Evolutionary conservation across 2,113 vertebrate species (phyloP).

Genomic region (Myotis davidii): DNA sequence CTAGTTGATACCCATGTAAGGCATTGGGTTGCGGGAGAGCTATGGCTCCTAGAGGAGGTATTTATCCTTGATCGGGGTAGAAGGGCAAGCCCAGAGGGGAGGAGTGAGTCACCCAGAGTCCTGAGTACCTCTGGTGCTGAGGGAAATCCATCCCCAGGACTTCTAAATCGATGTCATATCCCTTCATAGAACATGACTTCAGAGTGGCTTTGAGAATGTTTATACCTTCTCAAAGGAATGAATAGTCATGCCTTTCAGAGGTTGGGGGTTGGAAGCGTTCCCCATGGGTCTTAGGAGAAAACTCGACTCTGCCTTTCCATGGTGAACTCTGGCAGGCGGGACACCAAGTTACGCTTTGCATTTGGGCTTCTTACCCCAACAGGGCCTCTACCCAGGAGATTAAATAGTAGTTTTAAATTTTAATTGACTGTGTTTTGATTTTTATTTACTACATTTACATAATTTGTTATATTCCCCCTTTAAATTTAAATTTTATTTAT

Average conservation of each 20-base stretch:
- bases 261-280: neutral
- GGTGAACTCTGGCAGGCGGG: neutral
- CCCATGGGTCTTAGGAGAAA: neutral
- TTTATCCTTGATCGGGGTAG: neutral
- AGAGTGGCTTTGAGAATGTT: neutral
- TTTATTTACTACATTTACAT: neutral
- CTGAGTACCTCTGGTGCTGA: neutral
- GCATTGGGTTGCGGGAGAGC: neutral
- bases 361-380: neutral
- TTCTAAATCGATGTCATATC: neutral
- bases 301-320: neutral
- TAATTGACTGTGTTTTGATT: neutral
- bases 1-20: neutral
- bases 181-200: conserved; percentile 40
- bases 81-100: neutral
- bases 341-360: neutral
- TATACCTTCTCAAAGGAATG: neutral
- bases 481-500: neutral
- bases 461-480: neutral
- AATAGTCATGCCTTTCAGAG: neutral
- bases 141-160: neutral
- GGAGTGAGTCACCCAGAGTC: conserved; percentile 58
- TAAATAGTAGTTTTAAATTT: neutral
- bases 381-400: neutral
- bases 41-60: neutral